phyloP scores from a whole-genome alignment of 1,140 invertebrate species.

The Meloidogyne chitwoodi region DNA sequence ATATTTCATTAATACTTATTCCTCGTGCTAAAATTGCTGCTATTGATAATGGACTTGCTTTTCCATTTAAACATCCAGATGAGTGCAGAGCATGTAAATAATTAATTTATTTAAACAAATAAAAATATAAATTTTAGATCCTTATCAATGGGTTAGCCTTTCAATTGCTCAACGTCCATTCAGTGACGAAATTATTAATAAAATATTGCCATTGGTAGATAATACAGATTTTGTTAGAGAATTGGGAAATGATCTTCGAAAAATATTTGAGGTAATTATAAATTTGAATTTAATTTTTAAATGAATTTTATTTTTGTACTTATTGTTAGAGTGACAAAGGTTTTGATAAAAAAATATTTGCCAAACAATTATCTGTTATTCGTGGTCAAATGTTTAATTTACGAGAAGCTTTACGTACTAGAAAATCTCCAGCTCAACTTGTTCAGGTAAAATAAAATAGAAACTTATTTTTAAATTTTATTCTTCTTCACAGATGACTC shows the following conservation, averaged over 20 bases:
- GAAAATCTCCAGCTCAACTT: conserved; percentile 50
- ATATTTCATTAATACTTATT: neutral
- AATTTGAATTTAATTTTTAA: neutral
- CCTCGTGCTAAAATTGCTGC: conserved; percentile 75
- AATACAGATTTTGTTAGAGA: conserved; percentile 98
- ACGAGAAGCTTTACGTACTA: conserved; percentile 75
- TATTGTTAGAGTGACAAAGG: conserved; percentile 84
- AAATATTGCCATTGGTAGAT: conserved; percentile 82
- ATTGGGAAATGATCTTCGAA: conserved; percentile 88
- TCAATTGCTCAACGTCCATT: conserved; percentile 92
- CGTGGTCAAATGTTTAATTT: conserved; percentile 91
- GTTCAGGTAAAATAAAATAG: conserved; percentile 26
- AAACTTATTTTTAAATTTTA: neutral
- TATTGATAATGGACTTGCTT: conserved; percentile 97
- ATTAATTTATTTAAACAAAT: neutral
- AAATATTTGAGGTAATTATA: conserved; percentile 78
- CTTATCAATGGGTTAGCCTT: conserved; percentile 98
- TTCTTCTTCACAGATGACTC: conserved; percentile 43
- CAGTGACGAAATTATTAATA: conserved; percentile 79
- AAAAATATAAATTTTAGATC: conserved; percentile 66
- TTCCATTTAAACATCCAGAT: conserved; percentile 99
- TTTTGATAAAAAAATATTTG: conserved; percentile 88
- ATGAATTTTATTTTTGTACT: neutral
- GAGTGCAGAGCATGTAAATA: conserved; percentile 86
- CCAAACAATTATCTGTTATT: conserved; percentile 97